Conservation (phyloP, 2,797 vertebrate species). For the Molossus molossus region DNA sequence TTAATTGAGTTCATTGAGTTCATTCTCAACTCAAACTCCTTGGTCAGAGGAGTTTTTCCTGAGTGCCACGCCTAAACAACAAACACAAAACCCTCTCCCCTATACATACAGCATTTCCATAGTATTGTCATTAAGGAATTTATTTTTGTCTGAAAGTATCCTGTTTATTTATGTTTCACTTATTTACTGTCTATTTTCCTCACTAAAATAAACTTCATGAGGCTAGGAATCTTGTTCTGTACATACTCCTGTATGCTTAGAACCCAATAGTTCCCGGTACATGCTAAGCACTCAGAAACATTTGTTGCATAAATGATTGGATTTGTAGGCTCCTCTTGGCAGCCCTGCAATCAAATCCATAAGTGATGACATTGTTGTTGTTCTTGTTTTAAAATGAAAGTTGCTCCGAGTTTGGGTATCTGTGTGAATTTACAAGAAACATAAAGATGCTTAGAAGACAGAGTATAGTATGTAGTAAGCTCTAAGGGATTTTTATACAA, state of each 20-base stretch:
- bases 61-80: not conserved
- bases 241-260: not conserved
- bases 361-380: not conserved
- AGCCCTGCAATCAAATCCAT: not conserved
- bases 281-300: not conserved
- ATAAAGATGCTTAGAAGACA: not conserved
- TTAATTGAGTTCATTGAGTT: not conserved
- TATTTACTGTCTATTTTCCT: not conserved
- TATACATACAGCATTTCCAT: not conserved
- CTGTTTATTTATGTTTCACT: not conserved
- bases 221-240: conserved; percentile 7
- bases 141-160: not conserved
- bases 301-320: not conserved
- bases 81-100: not conserved
- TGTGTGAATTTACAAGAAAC: not conserved
- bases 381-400: not conserved
- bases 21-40: not conserved
- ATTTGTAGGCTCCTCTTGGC: not conserved
- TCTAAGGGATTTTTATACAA: not conserved
- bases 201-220: not conserved
- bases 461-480: not conserved
- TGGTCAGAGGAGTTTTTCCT: not conserved
- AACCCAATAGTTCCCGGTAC: not conserved
- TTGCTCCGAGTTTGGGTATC: not conserved
- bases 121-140: not conserved